Conservation (phyloP, 2,113 vertebrate species). For the Etheostoma cragini region DNA sequence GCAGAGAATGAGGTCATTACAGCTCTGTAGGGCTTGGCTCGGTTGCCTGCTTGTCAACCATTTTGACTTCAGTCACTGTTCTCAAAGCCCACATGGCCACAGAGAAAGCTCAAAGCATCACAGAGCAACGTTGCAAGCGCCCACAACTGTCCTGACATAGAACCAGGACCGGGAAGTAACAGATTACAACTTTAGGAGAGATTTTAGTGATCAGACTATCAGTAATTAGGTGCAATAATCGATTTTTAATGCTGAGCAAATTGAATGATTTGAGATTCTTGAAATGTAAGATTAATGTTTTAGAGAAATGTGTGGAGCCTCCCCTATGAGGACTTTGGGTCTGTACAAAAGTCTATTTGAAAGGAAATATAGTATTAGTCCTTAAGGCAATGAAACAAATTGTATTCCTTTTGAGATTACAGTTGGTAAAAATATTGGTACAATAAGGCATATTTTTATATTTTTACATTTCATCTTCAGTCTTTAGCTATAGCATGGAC, state of each 20-base stretch:
- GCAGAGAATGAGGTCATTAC: constrained; percentile 78
- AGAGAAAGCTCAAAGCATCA: constrained; percentile 10
- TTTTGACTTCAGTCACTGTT: constrained; percentile 62
- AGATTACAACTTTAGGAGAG: background rate
- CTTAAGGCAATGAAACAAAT: too few species aligned
- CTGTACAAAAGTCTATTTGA: too few species aligned
- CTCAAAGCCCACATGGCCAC: constrained; percentile 33
- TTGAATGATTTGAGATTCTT: background rate
- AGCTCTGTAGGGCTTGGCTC: constrained; percentile 74
- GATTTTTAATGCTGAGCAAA: background rate
- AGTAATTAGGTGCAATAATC: background rate
- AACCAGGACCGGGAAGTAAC: background rate
- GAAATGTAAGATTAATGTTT: background rate
- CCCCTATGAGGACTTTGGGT: too few species aligned
- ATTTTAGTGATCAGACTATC: background rate
- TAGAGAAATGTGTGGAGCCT: background rate
- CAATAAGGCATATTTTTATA: too few species aligned
- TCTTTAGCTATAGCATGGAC: background rate
- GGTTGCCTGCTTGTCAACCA: constrained; percentile 60
- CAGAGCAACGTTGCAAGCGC: background rate
- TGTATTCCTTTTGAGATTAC: too few species aligned
- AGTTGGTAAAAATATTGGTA: too few species aligned
- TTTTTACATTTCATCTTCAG: background rate
- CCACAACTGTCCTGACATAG: background rate
- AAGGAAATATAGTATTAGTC: too few species aligned